These are phyloP conservation scores for Elephas maximus DNA, from an alignment of 2,113 vertebrate genomes.

Conservation along the genomic window DNA sequence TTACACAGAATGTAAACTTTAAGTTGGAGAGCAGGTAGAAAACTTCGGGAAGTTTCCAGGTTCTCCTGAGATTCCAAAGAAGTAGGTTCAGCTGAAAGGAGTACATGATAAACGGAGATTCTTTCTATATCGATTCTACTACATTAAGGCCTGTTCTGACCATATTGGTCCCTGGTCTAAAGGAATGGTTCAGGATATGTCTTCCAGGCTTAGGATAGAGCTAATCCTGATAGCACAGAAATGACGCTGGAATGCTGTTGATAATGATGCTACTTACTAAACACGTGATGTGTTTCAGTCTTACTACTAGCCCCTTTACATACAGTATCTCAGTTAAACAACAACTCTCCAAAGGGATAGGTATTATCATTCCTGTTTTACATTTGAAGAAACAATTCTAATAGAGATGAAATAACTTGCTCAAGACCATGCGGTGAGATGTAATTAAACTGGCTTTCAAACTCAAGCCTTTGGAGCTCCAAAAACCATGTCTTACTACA, in stretches of 20 bases:
- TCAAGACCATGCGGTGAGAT: neutral
- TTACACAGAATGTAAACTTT: neutral
- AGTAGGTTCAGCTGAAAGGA: neutral
- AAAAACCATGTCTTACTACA: neutral
- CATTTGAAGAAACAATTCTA: neutral
- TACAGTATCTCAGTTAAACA: neutral
- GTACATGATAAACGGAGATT: neutral
- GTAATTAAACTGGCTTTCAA: neutral
- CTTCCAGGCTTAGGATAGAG: neutral
- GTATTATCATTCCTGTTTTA: neutral
- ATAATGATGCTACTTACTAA: neutral
- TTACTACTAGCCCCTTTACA: neutral
- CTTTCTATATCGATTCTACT: neutral
- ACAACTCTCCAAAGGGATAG: neutral
- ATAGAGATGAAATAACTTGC: neutral
- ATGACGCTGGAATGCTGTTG: neutral
- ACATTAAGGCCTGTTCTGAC: neutral
- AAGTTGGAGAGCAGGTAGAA: neutral
- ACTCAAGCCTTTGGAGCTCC: neutral
- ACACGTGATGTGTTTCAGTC: neutral
- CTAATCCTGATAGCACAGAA: neutral
- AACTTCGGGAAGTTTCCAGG: neutral
- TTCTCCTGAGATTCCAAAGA: neutral
- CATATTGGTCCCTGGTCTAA: neutral
- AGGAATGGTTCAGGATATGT: neutral